These are phyloP conservation scores for Nerophis ophidion DNA, from an alignment of 2,113 vertebrate genomes.

Conservation along the genomic window DNA sequence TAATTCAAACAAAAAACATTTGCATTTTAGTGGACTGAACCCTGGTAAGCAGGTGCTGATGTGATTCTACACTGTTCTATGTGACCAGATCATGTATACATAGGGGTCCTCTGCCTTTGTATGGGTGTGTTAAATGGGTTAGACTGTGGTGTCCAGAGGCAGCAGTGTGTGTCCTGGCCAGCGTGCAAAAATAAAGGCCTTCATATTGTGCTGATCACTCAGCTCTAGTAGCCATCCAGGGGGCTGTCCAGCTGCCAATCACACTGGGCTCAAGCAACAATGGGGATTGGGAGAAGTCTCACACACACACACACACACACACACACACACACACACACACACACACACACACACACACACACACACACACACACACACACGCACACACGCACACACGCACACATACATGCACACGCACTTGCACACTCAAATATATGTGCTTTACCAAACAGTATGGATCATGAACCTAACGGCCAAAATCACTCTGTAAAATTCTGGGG, in stretches of 20 bases:
- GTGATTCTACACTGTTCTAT: conserved; percentile 20
- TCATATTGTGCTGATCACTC: conserved; percentile 48
- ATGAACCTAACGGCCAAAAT: background rate
- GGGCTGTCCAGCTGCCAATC: conserved; percentile 50
- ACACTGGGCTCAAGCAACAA: conserved; percentile 30
- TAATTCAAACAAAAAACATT: too few species aligned
- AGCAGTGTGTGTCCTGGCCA: conserved; percentile 52
- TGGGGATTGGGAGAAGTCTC: conserved; percentile 28
- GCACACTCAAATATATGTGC: too few species aligned
- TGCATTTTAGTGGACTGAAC: background rate
- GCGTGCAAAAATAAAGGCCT: conserved; percentile 38
- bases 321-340: conserved; percentile 5
- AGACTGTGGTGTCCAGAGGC: conserved; percentile 36
- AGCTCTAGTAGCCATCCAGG: conserved; percentile 30
- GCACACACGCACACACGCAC: too few species aligned
- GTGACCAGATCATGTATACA: conserved; percentile 25
- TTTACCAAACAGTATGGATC: background rate
- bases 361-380: too few species aligned
- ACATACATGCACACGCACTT: too few species aligned
- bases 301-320: conserved; percentile 12
- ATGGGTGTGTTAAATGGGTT: conserved; percentile 42
- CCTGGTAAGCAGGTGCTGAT: conserved; percentile 9
- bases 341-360: background rate
- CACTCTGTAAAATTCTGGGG: too few species aligned
- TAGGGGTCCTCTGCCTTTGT: conserved; percentile 38